A percentile compares a stretch with the other conserved stretches of the same genome.
Conservation (phyloP, 2,888 invertebrate species). For the Falcaria lacertinaria region DNA sequence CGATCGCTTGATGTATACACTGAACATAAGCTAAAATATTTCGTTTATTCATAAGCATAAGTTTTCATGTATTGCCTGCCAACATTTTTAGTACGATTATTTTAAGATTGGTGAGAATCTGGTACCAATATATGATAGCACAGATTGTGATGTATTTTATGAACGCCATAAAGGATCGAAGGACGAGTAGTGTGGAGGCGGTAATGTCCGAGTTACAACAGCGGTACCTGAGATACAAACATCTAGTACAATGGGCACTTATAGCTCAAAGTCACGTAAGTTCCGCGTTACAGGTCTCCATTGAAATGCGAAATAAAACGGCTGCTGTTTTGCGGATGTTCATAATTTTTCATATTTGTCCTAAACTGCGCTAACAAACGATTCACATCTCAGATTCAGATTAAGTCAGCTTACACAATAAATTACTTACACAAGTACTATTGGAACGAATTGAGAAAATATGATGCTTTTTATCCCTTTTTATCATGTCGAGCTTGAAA, state of each 20-base stretch:
- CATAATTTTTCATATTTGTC: neutral
- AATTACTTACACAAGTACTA: too few species aligned
- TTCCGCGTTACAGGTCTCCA: slow-evolving; percentile 36
- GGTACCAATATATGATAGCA: neutral
- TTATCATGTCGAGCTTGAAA: too few species aligned
- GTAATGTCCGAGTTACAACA: neutral
- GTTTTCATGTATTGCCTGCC: neutral
- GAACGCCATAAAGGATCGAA: neutral
- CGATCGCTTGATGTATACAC: too few species aligned
- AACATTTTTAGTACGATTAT: neutral
- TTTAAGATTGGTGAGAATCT: neutral
- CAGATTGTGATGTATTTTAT: neutral
- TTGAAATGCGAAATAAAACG: slow-evolving; percentile 25
- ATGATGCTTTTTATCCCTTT: too few species aligned
- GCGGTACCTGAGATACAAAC: neutral
- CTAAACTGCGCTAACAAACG: neutral
- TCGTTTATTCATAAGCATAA: too few species aligned
- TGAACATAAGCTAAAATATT: too few species aligned
- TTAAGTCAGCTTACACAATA: too few species aligned
- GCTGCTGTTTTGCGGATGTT: slow-evolving; percentile 10
- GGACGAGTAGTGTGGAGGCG: neutral
- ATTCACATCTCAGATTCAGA: neutral
- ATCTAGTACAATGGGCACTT: slow-evolving; percentile 21
- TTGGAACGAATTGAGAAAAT: too few species aligned
- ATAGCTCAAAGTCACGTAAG: slow-evolving; percentile 40